These are phyloP conservation scores for Anthoscopus minutus DNA, from an alignment of 2,113 vertebrate genomes.

Conservation along the genomic window DNA sequence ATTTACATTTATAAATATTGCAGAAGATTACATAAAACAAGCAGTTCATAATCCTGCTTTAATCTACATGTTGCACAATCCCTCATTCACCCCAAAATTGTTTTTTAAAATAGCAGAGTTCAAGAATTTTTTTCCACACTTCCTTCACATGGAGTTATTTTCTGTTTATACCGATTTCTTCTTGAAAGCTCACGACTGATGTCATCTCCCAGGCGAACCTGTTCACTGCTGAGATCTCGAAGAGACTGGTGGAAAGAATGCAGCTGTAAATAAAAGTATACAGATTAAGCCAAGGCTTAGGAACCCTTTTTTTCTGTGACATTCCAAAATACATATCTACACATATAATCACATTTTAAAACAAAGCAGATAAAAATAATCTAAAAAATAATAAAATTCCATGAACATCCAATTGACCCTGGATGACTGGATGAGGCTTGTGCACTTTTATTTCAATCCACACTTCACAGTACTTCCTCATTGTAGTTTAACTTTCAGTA, in stretches of 20 bases:
- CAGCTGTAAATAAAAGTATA: conserved; percentile 67
- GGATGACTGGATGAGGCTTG: not conserved
- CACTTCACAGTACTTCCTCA: not conserved
- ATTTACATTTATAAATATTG: not conserved
- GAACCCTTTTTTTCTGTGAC: not conserved
- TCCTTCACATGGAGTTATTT: not conserved
- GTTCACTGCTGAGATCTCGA: conserved; percentile 85
- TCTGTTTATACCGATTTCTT: conserved; percentile 81
- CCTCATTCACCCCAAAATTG: not conserved
- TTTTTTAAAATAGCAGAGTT: not conserved
- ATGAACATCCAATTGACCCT: not conserved
- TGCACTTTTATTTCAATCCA: not conserved
- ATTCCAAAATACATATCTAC: not conserved
- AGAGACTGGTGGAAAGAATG: conserved; percentile 87
- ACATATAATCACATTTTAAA: not conserved
- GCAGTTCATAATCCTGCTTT: not conserved
- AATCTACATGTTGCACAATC: not conserved
- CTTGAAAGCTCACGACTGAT: conserved; percentile 82
- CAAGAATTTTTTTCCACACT: not conserved
- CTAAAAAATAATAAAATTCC: not conserved
- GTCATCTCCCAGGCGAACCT: conserved; percentile 83
- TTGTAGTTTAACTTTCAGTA: not conserved
- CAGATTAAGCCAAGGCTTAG: not conserved
- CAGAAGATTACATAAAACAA: not conserved
- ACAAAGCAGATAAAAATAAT: not conserved